Conservation (phyloP, 2,888 invertebrate species). For the Oxystoma pomonae region DNA sequence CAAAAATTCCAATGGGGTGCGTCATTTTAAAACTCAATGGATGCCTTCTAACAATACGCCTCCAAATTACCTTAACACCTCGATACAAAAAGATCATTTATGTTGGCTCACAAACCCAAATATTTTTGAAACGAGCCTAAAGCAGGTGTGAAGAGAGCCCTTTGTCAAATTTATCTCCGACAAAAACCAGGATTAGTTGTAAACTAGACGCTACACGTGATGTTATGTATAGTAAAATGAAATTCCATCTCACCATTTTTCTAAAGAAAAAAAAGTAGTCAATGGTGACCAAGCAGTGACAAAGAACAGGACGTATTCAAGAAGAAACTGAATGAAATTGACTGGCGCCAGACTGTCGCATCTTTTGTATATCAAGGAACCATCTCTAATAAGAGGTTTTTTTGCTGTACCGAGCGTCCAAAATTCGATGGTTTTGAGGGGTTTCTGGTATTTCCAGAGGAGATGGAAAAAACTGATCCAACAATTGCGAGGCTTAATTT, state of each 20-base stretch:
- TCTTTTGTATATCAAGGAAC: neutral
- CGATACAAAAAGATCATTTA: neutral
- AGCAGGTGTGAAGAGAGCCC: neutral
- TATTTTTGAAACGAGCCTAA: neutral
- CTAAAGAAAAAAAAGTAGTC: neutral
- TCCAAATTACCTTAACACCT: neutral
- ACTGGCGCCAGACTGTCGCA: conserved; percentile 2
- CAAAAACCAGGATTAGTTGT: neutral
- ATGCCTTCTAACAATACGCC: too few relatives aligned
- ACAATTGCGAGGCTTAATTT: too few relatives aligned
- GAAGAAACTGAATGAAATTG: neutral
- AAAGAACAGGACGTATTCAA: conserved; percentile 2
- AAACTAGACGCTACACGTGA: neutral
- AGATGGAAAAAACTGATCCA: too few relatives aligned
- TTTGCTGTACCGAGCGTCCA: too few relatives aligned
- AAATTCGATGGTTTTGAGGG: too few relatives aligned
- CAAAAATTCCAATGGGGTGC: neutral
- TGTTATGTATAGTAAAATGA: neutral
- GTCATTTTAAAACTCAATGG: neutral
- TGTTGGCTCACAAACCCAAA: neutral
- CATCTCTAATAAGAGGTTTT: neutral
- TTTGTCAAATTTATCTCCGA: too few relatives aligned
- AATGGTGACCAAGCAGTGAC: neutral
- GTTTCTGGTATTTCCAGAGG: too few relatives aligned
- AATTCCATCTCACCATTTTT: neutral